A percentile compares a stretch with the other conserved stretches of the same genome.
These are phyloP conservation scores for Colletes gigas DNA, from an alignment of 1,140 invertebrate species.

Conservation along the genomic window DNA sequence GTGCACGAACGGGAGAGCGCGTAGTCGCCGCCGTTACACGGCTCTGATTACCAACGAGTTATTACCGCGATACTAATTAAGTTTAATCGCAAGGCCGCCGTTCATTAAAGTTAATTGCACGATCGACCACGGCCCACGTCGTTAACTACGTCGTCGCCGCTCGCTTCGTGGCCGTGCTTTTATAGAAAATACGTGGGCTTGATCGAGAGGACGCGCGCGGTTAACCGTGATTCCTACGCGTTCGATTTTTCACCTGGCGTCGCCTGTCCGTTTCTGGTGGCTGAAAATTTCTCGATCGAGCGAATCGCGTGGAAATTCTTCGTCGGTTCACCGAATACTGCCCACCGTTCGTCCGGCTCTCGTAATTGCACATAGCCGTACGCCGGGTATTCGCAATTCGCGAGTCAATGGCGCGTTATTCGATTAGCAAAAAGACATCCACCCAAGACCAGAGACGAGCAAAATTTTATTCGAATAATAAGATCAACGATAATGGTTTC, in stretches of 20 bases:
- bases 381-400: too few species aligned
- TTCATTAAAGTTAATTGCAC: conserved; percentile 80
- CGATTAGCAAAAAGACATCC: too few species aligned
- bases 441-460: too few species aligned
- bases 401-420: too few species aligned
- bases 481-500: too few species aligned
- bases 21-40: conserved; percentile 41
- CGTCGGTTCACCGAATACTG: background rate
- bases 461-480: too few species aligned
- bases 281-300: background rate
- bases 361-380: too few species aligned
- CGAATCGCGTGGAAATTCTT: background rate
- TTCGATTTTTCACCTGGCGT: background rate
- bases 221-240: background rate
- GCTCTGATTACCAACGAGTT: conserved; percentile 78
- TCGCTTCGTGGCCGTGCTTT: conserved; percentile 53
- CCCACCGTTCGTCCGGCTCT: too few species aligned
- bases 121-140: conserved; percentile 72
- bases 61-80: conserved; percentile 79
- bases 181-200: conserved; percentile 53
- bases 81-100: conserved; percentile 78
- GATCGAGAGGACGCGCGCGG: conserved; percentile 12
- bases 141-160: conserved; percentile 70
- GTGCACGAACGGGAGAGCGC: conserved; percentile 23
- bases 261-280: background rate